Evolutionary conservation across 2,113 vertebrate genomes (phyloP).

Genomic region (Columba livia): DNA sequence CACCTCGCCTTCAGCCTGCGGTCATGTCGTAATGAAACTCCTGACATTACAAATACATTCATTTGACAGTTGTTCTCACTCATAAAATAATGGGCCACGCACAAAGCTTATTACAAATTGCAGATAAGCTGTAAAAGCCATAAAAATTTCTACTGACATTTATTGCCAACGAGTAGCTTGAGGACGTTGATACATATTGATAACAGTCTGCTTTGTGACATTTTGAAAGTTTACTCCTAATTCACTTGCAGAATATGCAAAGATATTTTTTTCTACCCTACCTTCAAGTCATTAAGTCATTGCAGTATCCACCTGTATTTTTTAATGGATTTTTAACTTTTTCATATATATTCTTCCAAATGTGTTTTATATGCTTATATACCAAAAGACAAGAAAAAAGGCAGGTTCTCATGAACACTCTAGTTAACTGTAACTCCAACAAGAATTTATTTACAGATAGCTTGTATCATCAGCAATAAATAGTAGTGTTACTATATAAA

Average conservation of each 20-base stretch:
- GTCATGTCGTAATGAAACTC: slow-evolving; percentile 74
- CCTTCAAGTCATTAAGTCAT: slow-evolving; percentile 10
- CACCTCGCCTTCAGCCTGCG: slow-evolving; percentile 65
- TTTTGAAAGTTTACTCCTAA: slow-evolving; percentile 76
- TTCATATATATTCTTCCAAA: not conserved
- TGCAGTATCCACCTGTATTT: not conserved
- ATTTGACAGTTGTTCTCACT: slow-evolving; percentile 66
- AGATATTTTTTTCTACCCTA: not conserved
- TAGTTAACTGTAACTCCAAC: not conserved
- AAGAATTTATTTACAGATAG: not conserved
- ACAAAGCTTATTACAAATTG: slow-evolving; percentile 71
- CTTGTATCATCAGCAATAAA: not conserved
- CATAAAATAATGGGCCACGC: slow-evolving; percentile 60
- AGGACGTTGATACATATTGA: slow-evolving; percentile 78
- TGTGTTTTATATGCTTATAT: not conserved
- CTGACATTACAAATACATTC: slow-evolving; percentile 73
- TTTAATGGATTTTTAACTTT: not conserved
- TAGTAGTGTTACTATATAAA: not conserved
- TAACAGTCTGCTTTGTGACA: slow-evolving; percentile 74
- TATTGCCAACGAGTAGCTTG: slow-evolving; percentile 68
- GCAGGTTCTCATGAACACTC: not conserved
- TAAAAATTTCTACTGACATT: slow-evolving; percentile 75
- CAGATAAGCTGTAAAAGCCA: slow-evolving; percentile 71
- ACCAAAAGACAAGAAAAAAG: not conserved
- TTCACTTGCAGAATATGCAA: slow-evolving; percentile 66